Base-by-base conservation (phyloP, 2,888 invertebrate species). In the Andrena marginata region DNA sequence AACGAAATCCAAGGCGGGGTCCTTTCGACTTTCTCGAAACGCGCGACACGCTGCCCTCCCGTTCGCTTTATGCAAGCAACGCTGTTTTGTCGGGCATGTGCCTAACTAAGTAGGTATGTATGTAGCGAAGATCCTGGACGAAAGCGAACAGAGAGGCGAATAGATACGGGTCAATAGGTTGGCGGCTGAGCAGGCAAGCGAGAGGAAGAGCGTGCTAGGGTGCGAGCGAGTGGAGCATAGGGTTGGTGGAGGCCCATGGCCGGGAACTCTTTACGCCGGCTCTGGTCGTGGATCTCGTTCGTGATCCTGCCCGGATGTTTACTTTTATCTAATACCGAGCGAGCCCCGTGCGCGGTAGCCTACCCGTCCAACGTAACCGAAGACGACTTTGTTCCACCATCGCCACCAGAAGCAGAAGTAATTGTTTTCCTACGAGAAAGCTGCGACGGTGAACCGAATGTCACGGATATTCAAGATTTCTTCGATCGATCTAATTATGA, bases 211-310 rank as follows among this genome's bases (percentile, higher is more conserved):
- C 10, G 26, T 10, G 56, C 16, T 33, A 69, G 33, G 49, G 23
- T 29, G 13, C 23, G 68, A 51, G 54, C 13, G 62, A 56, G 23
- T 56, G 10, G 49, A 42, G 26, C 20, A 42, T 20, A 54, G 51
- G 13, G 49, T 72, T 63, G 82, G 81, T 74, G 33, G 33, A 91
- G 92, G 93, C 90, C 93, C 91, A 94, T 93, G 93, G 94, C 93
- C 94, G 94, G 94, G 94, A 94, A 94, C 92, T 94, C 90, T 91
- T 90, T 90, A 80, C 90, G 89, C 87, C 91, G 91, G 91, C 87
- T 90, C 89, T 90, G 93, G 92, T 92, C 93, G 92, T 93, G 92
- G 92, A 90, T 92, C 86, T 84, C 91, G 90, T 87, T 93, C 87
- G 89, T 91, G 88, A 89, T 90, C 88, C 88, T 91, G 77, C 89